Evolutionary conservation across 2,888 invertebrate species (phyloP).

Genomic region (Mimachlamys varia): DNA sequence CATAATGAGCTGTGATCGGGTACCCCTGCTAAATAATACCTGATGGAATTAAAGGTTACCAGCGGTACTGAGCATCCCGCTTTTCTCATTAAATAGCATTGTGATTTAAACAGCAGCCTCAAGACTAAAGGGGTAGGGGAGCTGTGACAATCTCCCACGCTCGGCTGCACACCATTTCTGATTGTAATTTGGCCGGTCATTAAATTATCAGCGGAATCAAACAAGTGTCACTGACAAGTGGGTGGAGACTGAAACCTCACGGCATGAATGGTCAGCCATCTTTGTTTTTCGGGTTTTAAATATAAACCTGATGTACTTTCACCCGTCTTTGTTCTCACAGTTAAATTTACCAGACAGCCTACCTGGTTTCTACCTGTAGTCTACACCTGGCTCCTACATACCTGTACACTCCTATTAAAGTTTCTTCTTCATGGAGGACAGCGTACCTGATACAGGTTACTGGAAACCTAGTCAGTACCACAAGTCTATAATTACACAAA

Average conservation of each 20-base stretch:
- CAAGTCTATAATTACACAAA: neutral
- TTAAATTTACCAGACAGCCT: neutral
- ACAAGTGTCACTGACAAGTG: constrained; percentile 34
- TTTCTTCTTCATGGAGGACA: neutral
- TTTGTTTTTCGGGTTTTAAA: constrained; percentile 17
- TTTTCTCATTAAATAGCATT: constrained; percentile 36
- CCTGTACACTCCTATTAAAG: constrained; percentile 21
- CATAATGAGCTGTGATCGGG: constrained; percentile 31
- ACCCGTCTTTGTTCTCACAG: constrained; percentile 1
- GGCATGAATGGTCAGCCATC: constrained; percentile 31
- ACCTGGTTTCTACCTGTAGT: neutral
- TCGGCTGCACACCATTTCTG: constrained; percentile 23
- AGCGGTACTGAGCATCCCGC: constrained; percentile 5
- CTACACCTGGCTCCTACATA: neutral
- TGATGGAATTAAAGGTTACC: constrained; percentile 34
- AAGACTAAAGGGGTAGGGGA: constrained; percentile 33
- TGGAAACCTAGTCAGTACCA: neutral
- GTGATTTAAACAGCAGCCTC: constrained; percentile 34
- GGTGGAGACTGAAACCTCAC: constrained; percentile 28
- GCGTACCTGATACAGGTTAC: neutral
- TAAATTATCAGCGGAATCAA: constrained; percentile 19
- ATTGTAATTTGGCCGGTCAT: constrained; percentile 22
- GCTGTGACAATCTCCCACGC: constrained; percentile 12
- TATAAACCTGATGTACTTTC: constrained; percentile 28
- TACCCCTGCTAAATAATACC: constrained; percentile 31